Conservation (phyloP, 2,797 vertebrate genomes). For the Hipposideros larvatus region DNA sequence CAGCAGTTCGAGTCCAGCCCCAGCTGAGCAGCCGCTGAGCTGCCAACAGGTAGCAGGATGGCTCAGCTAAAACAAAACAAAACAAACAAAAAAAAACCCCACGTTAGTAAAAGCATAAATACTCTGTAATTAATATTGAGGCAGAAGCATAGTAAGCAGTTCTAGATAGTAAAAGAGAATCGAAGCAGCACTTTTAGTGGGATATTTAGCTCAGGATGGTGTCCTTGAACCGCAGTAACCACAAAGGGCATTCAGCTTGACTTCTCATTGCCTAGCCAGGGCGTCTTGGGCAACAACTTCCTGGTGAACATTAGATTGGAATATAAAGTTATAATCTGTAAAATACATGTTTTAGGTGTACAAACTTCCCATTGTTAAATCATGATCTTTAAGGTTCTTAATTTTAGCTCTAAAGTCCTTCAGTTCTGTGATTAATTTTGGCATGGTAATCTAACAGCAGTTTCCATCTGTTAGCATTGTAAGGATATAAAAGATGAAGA, state of each 20-base stretch:
- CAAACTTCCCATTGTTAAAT: constrained; percentile 48
- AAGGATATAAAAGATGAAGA: constrained; percentile 26
- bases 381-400: background rate
- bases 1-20: too few relatives aligned
- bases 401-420: constrained; percentile 49
- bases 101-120: background rate
- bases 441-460: background rate
- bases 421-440: constrained; percentile 51
- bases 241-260: background rate
- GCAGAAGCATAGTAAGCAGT: background rate
- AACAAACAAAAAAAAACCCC: too few relatives aligned
- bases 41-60: too few relatives aligned
- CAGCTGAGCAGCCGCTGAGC: too few relatives aligned
- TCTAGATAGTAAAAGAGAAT: background rate
- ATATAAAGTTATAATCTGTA: constrained; percentile 43
- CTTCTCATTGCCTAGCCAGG: constrained; percentile 29
- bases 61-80: too few relatives aligned
- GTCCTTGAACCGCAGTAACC: background rate
- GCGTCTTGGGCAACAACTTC: background rate
- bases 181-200: background rate
- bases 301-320: background rate
- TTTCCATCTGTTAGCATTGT: background rate
- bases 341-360: constrained; percentile 3
- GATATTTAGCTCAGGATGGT: background rate
- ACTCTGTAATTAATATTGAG: background rate